Conservation (phyloP, 2,888 invertebrate genomes). For the Crematogaster levior region DNA sequence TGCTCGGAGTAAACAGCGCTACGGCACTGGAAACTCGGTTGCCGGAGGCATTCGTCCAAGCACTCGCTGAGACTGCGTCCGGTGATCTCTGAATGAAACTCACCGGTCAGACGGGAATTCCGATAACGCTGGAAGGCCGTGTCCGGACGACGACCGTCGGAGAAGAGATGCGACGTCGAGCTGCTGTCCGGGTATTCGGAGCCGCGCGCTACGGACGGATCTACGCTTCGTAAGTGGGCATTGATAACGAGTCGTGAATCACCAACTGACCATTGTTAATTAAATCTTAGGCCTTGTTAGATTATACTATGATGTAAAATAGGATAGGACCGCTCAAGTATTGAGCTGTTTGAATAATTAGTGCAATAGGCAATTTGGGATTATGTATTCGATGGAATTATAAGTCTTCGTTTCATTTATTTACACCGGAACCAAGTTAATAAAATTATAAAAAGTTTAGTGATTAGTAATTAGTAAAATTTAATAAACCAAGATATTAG, state of each 20-base stretch:
- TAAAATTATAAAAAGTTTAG: constrained; percentile 7
- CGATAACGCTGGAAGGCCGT: constrained; percentile 96
- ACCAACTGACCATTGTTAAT: constrained; percentile 51
- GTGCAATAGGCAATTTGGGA: background rate
- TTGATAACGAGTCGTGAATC: constrained; percentile 62
- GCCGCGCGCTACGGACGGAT: constrained; percentile 90
- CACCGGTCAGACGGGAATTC: constrained; percentile 94
- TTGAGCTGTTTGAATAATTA: background rate
- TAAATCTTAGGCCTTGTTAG: background rate
- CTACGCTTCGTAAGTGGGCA: constrained; percentile 79
- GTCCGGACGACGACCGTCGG: constrained; percentile 93
- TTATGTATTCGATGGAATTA: background rate
- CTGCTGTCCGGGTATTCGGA: constrained; percentile 96
- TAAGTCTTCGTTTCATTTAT: background rate
- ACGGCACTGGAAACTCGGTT: constrained; percentile 95
- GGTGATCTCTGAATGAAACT: constrained; percentile 96
- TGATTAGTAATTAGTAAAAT: background rate
- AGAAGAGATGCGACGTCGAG: constrained; percentile 93
- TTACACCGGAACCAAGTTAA: constrained; percentile 10
- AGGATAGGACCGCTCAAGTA: background rate
- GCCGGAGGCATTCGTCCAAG: constrained; percentile 94
- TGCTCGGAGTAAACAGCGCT: constrained; percentile 96
- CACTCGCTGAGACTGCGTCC: constrained; percentile 96
- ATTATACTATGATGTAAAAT: background rate
- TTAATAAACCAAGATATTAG: background rate